Conservation (phyloP, 2,113 vertebrate species). For the Triplophysa tibetana region DNA sequence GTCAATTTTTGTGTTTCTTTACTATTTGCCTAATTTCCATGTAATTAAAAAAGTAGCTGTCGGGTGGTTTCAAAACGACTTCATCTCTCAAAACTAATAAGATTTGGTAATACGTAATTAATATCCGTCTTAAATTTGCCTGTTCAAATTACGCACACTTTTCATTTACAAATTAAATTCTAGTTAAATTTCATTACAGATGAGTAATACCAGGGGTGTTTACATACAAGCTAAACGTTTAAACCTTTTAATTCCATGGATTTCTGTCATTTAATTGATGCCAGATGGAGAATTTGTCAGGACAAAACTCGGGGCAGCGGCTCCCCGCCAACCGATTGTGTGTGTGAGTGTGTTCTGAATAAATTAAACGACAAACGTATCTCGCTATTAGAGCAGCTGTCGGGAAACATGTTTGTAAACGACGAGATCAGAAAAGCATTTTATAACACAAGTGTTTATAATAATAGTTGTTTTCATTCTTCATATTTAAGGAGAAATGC, state of each 20-base stretch:
- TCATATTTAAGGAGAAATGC: constrained; percentile 2
- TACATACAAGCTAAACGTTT: background rate
- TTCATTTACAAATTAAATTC: background rate
- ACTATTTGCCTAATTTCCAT: constrained; percentile 7
- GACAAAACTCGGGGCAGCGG: constrained; percentile 31
- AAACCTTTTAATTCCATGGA: background rate
- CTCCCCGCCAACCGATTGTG: background rate
- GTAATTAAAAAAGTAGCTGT: constrained; percentile 20
- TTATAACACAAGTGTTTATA: background rate
- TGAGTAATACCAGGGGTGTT: background rate
- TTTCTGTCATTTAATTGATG: constrained; percentile 25
- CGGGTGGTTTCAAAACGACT: constrained; percentile 10
- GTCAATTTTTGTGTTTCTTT: background rate
- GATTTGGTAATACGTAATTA: constrained; percentile 1
- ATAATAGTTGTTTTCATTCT: background rate
- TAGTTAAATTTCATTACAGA: background rate
- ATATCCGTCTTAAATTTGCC: background rate
- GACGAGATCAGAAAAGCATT: background rate
- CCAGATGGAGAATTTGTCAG: constrained; percentile 31
- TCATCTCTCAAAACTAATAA: constrained; percentile 12
- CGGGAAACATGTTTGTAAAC: constrained; percentile 2
- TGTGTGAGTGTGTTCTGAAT: background rate
- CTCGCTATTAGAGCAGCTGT: constrained; percentile 22
- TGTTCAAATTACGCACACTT: background rate
- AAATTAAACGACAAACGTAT: background rate